Evolutionary conservation across 2,797 vertebrate species (phyloP), one percentile per base, ranked within the genome.

Genomic region (Geotrypetes seraphini): DNA sequence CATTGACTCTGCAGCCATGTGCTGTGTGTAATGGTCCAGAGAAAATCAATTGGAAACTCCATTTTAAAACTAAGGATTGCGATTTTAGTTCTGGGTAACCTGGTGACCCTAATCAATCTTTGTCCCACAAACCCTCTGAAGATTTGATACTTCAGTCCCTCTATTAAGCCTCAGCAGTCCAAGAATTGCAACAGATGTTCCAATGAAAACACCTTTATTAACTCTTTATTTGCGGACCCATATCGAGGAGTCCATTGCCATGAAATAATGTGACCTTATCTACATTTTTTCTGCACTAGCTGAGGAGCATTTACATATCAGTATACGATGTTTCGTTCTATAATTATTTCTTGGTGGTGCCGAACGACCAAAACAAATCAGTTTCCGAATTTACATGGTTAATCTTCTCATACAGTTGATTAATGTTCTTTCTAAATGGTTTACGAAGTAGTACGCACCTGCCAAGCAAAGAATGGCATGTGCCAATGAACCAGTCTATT

Each of bases 41-140:
- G 78, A 86, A 75, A 93, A 94, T 92, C 83, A 71, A 93, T 90
- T 93, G 86, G 79, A 75, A 63, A 43, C 79, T 78, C 73, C 63
- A 39, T 69, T 78, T 74, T 65, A 79, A 73, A 87, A 87, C 86
- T 91, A 90, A 88, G 84, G 73, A 63, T 60, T 60, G 60, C 63
- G 66, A 71, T 73, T 73, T 69, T 77, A 73, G 83, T 81, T 72
- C 60, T 37, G 48, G 76, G 68, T 69, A 78, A 80, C 75, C 80
- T 69, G 51, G 62, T 82, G 89, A 91, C 89, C 88, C 69, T 64
- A 69, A 90, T 96, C 84, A 80, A 91, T 93, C 92, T 91, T 83
- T 89, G 89, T 90, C 85, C 69, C 57, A 60, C 56, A 52, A 60
- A 60, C 47, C 54, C 72, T 73, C 78, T 75, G 53, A 78, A 74